Evolutionary conservation across 64 coral and sea anemone genomes (phyloP), one percentile per base, ranked within the genome.

Genomic region (Montipora foliosa): DNA sequence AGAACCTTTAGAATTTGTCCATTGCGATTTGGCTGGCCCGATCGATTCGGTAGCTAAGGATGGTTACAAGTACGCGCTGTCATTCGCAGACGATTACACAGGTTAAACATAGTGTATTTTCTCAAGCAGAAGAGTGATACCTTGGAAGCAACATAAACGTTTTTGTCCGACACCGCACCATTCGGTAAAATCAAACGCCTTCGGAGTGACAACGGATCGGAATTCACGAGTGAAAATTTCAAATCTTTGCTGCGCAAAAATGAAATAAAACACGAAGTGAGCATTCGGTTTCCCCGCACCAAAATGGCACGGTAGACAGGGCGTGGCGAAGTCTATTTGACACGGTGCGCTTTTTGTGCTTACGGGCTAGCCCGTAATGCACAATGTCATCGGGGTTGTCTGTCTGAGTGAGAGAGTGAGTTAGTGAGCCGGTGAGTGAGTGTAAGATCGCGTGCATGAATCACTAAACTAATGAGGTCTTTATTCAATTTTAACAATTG

Each of bases 41-140:
- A 87, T 87, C 45, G 14, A 49, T 74, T 66, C 83, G 47, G 29
- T 67, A 87, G 37, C 22, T 6, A 87, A 49, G 19, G 62, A 87
- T 72, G 55, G 79, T 6, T 81, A 60, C 64, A 72, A 48, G 44
- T 87, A 87, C 67, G n/a, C 64, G 1, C 3, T 87, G 8, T 87
- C 64, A 47, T 87, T 87, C n/a, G 12, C 55, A 47, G 83, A 87
- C 49, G 66, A 87, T 72, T 73, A 71, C 24, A 72, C 64, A 21
- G 67, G 83, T 10, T 74, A 4, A 74, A 72, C 62, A 72, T 17
- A 44, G 83, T 72, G 29, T 87, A 87, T 72, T 72, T 87, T 87
- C 44, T 87, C 20, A 87, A 87, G 37, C 64, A 87, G 44, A 87
- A 73, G 20, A 87, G 83, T 49, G 83, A 87, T 49, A 51, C 83